phyloP scores from a whole-genome alignment of 1,140 invertebrate species.

The Heliothis subflexa region DNA sequence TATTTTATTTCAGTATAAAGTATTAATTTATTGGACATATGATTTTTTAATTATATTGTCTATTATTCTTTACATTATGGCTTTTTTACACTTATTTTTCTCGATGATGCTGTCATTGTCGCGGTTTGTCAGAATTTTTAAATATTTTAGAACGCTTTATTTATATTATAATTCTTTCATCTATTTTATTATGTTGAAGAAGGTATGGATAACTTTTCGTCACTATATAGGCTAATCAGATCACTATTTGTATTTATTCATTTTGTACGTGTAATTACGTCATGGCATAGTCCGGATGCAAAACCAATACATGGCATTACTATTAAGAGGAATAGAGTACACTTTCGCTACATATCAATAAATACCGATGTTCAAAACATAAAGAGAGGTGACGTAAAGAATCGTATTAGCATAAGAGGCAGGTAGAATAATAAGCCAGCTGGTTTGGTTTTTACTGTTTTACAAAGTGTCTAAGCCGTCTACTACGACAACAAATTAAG shows the following conservation, averaged over 20 bases:
- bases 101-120: not conserved
- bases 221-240: slow-evolving; percentile 3
- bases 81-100: too few relatives aligned
- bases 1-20: too few relatives aligned
- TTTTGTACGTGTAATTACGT: slow-evolving; percentile 30
- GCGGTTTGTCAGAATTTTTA: not conserved
- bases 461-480: not conserved
- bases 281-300: slow-evolving; percentile 45
- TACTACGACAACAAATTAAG: not conserved
- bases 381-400: slow-evolving; percentile 18
- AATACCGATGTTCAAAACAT: slow-evolving; percentile 32
- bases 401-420: slow-evolving; percentile 35
- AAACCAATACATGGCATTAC: slow-evolving; percentile 40
- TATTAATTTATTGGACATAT: too few relatives aligned
- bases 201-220: slow-evolving; percentile 28
- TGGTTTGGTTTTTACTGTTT: not conserved
- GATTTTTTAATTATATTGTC: too few relatives aligned
- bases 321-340: slow-evolving; percentile 41
- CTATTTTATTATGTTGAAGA: slow-evolving; percentile 29
- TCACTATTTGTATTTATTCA: slow-evolving; percentile 28
- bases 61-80: too few relatives aligned
- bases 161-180: not conserved
- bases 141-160: slow-evolving; percentile 11
- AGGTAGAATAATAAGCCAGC: slow-evolving; percentile 15
- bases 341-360: slow-evolving; percentile 51